phyloP scores from a whole-genome alignment of 1,140 invertebrate species.

The Agrilus planipennis region DNA sequence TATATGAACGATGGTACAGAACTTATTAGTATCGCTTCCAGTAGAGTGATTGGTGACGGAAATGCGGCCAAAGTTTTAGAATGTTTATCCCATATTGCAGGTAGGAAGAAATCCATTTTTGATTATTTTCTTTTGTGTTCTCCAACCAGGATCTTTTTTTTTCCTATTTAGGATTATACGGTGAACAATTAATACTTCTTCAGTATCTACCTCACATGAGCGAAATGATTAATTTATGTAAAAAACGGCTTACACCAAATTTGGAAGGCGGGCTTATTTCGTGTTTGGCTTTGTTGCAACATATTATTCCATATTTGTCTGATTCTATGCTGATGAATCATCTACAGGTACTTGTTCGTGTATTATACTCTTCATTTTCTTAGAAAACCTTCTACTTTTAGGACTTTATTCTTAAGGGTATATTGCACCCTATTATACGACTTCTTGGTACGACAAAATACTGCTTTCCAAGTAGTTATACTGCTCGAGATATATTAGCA shows the following conservation, averaged over 20 bases:
- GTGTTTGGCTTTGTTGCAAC: conserved; percentile 66
- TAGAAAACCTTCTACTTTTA: too few relatives aligned
- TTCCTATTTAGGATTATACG: conserved; percentile 60
- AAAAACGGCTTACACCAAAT: conserved; percentile 63
- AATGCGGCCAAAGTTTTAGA: conserved; percentile 76
- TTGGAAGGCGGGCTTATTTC: conserved; percentile 83
- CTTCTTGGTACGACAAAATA: conserved; percentile 60
- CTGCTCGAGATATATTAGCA: conserved; percentile 59
- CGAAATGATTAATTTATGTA: conserved; percentile 65
- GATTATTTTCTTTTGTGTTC: neutral
- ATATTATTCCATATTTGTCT: conserved; percentile 69
- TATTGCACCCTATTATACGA: conserved; percentile 64
- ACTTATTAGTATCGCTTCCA: conserved; percentile 43
- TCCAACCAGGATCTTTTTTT: neutral
- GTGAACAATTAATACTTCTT: conserved; percentile 83
- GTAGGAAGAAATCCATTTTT: conserved; percentile 32
- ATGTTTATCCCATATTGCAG: conserved; percentile 74
- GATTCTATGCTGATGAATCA: conserved; percentile 79
- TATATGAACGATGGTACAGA: conserved; percentile 31
- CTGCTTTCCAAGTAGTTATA: conserved; percentile 64
- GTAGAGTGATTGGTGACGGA: conserved; percentile 61
- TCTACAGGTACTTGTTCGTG: conserved; percentile 47
- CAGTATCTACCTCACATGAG: conserved; percentile 91
- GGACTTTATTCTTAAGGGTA: conserved; percentile 62
- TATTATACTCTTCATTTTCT: conserved; percentile 10